A percentile compares a stretch with the other conserved stretches of the same genome.
phyloP scores from a whole-genome alignment of 2,113 vertebrate species.

The Psophia crepitans region DNA sequence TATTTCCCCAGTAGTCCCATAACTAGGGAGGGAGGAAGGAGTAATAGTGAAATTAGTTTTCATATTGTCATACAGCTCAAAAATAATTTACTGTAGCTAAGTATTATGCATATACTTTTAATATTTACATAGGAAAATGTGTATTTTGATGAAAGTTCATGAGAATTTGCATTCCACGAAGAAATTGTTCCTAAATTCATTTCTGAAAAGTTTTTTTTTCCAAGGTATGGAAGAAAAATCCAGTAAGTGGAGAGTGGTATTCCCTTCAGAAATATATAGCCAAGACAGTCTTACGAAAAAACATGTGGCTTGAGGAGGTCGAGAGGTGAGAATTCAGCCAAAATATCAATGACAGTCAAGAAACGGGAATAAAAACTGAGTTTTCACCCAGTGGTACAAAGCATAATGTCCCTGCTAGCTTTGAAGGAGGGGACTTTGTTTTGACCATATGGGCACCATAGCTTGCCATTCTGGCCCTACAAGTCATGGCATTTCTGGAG shows the following conservation, averaged over 20 bases:
- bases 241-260: neutral
- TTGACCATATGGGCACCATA: rapidly evolving
- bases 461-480: neutral
- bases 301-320: neutral
- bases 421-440: neutral
- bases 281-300: neutral
- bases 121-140: neutral
- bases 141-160: neutral
- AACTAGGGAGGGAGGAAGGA: neutral
- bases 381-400: neutral
- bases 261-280: neutral
- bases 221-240: neutral
- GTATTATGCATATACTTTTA: neutral
- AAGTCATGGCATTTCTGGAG: neutral
- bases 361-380: neutral
- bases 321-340: neutral
- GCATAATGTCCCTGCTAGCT: neutral
- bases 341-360: neutral
- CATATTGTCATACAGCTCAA: neutral
- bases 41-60: neutral
- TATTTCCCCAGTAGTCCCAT: neutral
- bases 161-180: neutral
- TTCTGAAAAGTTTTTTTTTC: neutral
- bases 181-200: neutral
- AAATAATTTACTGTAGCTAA: neutral